Evolutionary conservation across 2,888 invertebrate species (phyloP).

Genomic region (Morpho deidamia): DNA sequence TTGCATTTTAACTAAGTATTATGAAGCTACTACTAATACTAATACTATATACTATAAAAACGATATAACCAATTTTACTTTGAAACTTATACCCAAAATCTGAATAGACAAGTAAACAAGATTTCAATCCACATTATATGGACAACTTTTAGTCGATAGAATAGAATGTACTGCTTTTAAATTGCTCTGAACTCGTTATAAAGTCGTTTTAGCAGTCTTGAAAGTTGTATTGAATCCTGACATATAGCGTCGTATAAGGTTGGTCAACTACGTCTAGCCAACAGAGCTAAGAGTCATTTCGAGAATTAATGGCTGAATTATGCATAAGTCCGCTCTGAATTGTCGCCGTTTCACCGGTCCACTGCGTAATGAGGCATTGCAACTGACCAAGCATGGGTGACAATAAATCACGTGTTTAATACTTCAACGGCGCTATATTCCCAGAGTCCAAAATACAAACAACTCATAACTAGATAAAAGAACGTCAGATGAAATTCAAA

Average conservation of each 20-base stretch:
- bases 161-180: constrained; percentile 24
- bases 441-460: neutral
- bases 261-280: constrained; percentile 59
- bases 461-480: too few species aligned
- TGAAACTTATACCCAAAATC: neutral
- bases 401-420: constrained; percentile 14
- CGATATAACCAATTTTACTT: too few species aligned
- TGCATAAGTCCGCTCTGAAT: constrained; percentile 68
- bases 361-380: constrained; percentile 49
- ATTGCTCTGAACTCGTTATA: constrained; percentile 24
- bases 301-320: constrained; percentile 73
- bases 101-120: constrained; percentile 10
- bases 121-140: constrained; percentile 9
- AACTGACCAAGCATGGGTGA: constrained; percentile 18
- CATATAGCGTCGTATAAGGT: constrained; percentile 49
- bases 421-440: neutral
- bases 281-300: constrained; percentile 68
- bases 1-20: too few species aligned
- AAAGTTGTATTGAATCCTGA: constrained; percentile 50
- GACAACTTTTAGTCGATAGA: constrained; percentile 18
- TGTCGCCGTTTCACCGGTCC: constrained; percentile 56
- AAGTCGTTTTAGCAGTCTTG: constrained; percentile 34
- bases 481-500: too few species aligned
- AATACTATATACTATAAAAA: too few species aligned
- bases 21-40: too few species aligned